phyloP scores from a whole-genome alignment of 2,797 vertebrate species.

The Coreius guichenoti region DNA sequence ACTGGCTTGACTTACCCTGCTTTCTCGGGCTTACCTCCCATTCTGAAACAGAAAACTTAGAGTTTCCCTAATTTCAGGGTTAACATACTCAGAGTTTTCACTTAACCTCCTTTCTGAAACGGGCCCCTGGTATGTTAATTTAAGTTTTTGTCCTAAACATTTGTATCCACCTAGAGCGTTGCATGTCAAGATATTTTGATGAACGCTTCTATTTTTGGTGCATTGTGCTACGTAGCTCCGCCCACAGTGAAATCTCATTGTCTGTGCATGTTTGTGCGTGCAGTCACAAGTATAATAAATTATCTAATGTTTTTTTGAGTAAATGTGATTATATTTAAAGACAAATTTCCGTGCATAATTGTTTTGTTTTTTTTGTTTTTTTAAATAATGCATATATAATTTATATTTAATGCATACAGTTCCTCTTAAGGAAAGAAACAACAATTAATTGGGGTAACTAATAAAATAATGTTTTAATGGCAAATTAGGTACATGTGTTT shows the following conservation, averaged over 20 bases:
- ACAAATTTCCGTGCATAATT: too few species aligned
- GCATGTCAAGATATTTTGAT: neutral
- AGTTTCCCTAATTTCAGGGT: too few species aligned
- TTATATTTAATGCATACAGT: neutral
- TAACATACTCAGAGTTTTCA: too few species aligned
- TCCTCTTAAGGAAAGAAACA: neutral
- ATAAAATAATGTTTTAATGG: neutral
- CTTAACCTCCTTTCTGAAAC: too few species aligned
- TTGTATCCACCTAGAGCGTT: neutral
- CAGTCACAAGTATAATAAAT: neutral
- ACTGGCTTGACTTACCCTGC: too few species aligned
- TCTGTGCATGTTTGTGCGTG: neutral
- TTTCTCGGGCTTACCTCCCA: too few species aligned
- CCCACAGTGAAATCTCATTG: slow-evolving; percentile 17
- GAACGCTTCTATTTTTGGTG: neutral
- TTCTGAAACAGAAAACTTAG: too few species aligned
- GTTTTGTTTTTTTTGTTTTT: too few species aligned
- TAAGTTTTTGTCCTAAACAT: neutral
- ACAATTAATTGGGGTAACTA: neutral
- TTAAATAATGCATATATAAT: neutral
- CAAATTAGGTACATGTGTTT: neutral
- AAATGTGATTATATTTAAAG: neutral
- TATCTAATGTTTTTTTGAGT: neutral
- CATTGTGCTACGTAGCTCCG: neutral
- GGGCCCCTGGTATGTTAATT: neutral